Base-by-base conservation (phyloP, 2,888 invertebrate genomes). In the Coronaproctus castanopsis region DNA sequence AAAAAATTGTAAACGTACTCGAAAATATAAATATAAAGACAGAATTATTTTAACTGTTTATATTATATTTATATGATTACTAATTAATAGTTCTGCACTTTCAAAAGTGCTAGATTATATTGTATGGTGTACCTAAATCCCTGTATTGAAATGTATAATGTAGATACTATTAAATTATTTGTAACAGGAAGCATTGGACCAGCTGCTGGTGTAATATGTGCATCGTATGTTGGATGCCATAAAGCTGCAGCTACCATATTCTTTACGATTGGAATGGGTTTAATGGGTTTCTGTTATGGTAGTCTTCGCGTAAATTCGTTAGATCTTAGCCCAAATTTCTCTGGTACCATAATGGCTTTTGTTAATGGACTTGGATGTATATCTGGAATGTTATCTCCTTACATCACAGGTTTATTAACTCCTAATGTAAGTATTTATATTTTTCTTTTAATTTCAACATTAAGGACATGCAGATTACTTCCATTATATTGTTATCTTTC, bases 261-360 rank as follows among this genome's bases (percentile, higher is more conserved):
- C 60, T 79, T 81, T 68, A 78, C 80, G 57, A 69, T 78, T 24
- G 77, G 75, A 24, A 77, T 81, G 79, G 78, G 77, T 48, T 77
- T 80, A 62, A 82, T 82, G 81, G 83, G 81, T 1, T 78, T 80
- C 1, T 83, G 79, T 70, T 83, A 82, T 67, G 65, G 81, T 65
- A 80, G 80, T 61, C 77, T 81, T 67, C 80, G 81, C 69, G 80
- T 81, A 58, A 81, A 81, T 69, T 77, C 79, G 2, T 74, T 81
- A 70, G 81, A 81, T 66, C 73, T 81, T 23, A 77, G 79, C 1
- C 78, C 80, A 0, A 81, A 81, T 67, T 80, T 77, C 65, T 79
- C 80, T 0, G 81, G 80, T 0, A 79, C 79, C 1, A 72, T 80
- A 51, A 80, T 81, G 67, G 81, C 80, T 0, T 74, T 82, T 36